Evolutionary conservation across 2,797 vertebrate species (phyloP), one percentile per base, ranked within the genome.

Genomic region (Paramormyrops hopkinsi): DNA sequence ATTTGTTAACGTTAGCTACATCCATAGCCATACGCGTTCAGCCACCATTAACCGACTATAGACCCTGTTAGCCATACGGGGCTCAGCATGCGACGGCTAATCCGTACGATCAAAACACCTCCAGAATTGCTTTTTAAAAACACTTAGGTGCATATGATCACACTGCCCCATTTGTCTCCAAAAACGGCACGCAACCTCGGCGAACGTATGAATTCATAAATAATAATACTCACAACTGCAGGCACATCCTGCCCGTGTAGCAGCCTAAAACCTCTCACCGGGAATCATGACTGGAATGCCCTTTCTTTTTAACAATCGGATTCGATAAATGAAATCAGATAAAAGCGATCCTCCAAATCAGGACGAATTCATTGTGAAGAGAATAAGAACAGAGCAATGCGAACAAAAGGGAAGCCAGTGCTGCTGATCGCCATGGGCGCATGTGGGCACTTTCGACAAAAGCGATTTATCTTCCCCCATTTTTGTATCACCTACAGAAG

Each of bases 191-290:
- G 86, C 33, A 76, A 29, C 25, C 25, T 12, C 46, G 62, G 29
- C 56, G 82, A 90, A 83, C 86, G 82, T 89, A 90, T 89, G 88
- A 88, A 91, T 73, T 90, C 79, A 90, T 89, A 93, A 95, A 94
- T 86, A 86, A 89, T 95, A 96, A 95, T 96, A 95, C 86, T 95
- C 96, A 95, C 96, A 95, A 97, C 96, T 96, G 93, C 94, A 92
- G 94, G 93, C 92, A 95, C 94, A 93, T 92, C 92, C 91, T 92
- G 92, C 91, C 92, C 94, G 93, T 93, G 93, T 92, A 92, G 94
- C 48, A 85, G 82, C 41, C 82, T 92, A 93, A 94, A 93, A 93
- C 89, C 90, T 93, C 94, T 92, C 92, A 79, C 88, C 91, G 91
- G 90, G 89, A 91, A 90, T 91, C 92, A 89, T 91, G 91, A 62